Conservation (phyloP, 2,888 invertebrate genomes). For the Oscheius sp. region DNA sequence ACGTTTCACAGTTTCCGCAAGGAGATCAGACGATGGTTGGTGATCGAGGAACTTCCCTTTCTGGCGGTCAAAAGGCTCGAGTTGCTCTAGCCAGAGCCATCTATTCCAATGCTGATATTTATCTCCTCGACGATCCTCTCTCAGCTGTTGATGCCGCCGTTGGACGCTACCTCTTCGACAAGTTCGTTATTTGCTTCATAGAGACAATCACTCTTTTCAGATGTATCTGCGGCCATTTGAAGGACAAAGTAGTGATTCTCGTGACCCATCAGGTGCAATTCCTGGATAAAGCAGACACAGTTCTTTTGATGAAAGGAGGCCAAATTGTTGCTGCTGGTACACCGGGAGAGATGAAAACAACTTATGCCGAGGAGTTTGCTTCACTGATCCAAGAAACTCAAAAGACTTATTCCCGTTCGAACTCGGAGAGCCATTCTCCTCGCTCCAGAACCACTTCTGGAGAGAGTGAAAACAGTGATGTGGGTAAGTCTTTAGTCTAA, state of each 20-base stretch:
- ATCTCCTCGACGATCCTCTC: constrained; percentile 87
- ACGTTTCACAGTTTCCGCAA: constrained; percentile 81
- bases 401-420: constrained; percentile 25
- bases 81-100: constrained; percentile 77
- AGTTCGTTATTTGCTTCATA: too few relatives aligned
- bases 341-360: constrained; percentile 65
- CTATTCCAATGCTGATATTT: constrained; percentile 80
- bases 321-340: constrained; percentile 66
- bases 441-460: constrained; percentile 3
- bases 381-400: constrained; percentile 53
- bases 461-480: constrained; percentile 4
- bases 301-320: constrained; percentile 72
- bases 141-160: constrained; percentile 93
- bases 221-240: constrained; percentile 78
- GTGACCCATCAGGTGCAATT: constrained; percentile 86
- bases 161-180: constrained; percentile 85
- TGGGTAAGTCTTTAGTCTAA: constrained; percentile 8
- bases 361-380: constrained; percentile 32
- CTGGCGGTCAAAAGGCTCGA: constrained; percentile 77
- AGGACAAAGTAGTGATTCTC: constrained; percentile 75
- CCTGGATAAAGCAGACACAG: constrained; percentile 71
- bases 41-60: constrained; percentile 84
- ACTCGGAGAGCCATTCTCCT: constrained; percentile 5
- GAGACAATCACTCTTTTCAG: constrained; percentile 58
- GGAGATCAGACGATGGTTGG: constrained; percentile 87